Conservation (phyloP, 2,797 vertebrate genomes). For the Myotis vivesi region DNA sequence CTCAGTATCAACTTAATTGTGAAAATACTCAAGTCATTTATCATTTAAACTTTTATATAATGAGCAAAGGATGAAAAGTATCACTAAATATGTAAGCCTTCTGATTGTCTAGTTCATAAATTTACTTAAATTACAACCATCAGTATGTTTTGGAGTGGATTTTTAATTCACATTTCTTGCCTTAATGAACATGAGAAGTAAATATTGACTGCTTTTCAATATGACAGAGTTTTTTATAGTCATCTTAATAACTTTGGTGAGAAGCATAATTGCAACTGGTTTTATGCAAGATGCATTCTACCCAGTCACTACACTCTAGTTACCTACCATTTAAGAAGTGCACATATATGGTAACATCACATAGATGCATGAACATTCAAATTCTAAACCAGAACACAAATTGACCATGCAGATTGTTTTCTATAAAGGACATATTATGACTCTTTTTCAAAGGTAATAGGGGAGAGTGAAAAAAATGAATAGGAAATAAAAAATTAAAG, state of each 20-base stretch:
- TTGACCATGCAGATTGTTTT: background rate
- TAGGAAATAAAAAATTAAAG: background rate
- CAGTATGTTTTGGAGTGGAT: conserved; percentile 47
- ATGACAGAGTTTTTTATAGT: conserved; percentile 5
- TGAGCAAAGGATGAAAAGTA: conserved; percentile 45
- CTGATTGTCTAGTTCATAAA: conserved; percentile 36
- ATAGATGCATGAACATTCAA: background rate
- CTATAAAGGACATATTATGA: background rate
- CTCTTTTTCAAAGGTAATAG: background rate
- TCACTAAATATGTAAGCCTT: conserved; percentile 59
- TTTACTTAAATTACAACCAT: conserved; percentile 64
- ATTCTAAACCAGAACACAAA: background rate
- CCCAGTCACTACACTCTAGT: background rate
- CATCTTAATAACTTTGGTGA: conserved; percentile 1
- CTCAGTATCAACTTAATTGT: conserved; percentile 51
- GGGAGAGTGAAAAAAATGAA: background rate
- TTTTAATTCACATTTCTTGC: conserved; percentile 56
- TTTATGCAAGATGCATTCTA: background rate
- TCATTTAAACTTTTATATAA: conserved; percentile 63
- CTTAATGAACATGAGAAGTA: conserved; percentile 62
- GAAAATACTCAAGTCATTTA: conserved; percentile 46
- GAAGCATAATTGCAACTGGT: background rate
- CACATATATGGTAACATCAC: background rate
- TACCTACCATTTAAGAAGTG: background rate
- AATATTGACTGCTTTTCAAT: conserved; percentile 67